Conservation (phyloP, 2,113 vertebrate species). For the Agelaius phoeniceus region DNA sequence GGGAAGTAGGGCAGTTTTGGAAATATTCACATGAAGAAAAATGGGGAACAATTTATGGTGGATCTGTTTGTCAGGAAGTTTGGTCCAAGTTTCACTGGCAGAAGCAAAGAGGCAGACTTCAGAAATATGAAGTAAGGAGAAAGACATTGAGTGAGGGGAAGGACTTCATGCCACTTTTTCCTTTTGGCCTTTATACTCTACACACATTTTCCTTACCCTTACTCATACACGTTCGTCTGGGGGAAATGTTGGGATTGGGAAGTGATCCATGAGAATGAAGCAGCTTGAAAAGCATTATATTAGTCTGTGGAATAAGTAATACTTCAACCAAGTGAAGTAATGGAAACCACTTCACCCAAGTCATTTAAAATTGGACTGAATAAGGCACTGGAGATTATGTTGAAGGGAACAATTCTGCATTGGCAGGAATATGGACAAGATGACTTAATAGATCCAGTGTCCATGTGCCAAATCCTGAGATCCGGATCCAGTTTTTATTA, state of each 20-base stretch:
- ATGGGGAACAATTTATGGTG: neutral
- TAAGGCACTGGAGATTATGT: slow-evolving; percentile 61
- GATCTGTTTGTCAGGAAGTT: slow-evolving; percentile 1
- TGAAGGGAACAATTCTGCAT: slow-evolving; percentile 62
- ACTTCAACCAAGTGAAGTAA: slow-evolving; percentile 70
- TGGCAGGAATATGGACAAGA: slow-evolving; percentile 57
- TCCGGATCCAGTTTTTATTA: slow-evolving; percentile 56
- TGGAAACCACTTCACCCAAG: slow-evolving; percentile 68
- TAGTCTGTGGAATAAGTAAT: slow-evolving; percentile 71
- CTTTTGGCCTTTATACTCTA: slow-evolving; percentile 51
- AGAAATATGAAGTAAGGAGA: slow-evolving; percentile 44
- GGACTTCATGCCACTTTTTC: slow-evolving; percentile 55
- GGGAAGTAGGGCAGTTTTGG: neutral
- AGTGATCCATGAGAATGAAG: slow-evolving; percentile 65
- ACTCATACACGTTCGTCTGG: slow-evolving; percentile 52
- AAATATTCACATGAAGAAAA: slow-evolving; percentile 2
- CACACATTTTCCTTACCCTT: slow-evolving; percentile 63
- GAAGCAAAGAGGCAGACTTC: slow-evolving; percentile 6
- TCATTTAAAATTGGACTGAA: slow-evolving; percentile 61
- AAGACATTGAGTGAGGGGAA: slow-evolving; percentile 10
- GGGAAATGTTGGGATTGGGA: slow-evolving; percentile 64
- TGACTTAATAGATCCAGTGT: slow-evolving; percentile 63
- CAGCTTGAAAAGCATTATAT: slow-evolving; percentile 64
- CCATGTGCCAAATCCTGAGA: slow-evolving; percentile 51
- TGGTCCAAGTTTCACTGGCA: slow-evolving; percentile 17